These are phyloP conservation scores for Himantopus leucocephalus DNA, from an alignment of 2,113 vertebrate species.

Conservation along the genomic window DNA sequence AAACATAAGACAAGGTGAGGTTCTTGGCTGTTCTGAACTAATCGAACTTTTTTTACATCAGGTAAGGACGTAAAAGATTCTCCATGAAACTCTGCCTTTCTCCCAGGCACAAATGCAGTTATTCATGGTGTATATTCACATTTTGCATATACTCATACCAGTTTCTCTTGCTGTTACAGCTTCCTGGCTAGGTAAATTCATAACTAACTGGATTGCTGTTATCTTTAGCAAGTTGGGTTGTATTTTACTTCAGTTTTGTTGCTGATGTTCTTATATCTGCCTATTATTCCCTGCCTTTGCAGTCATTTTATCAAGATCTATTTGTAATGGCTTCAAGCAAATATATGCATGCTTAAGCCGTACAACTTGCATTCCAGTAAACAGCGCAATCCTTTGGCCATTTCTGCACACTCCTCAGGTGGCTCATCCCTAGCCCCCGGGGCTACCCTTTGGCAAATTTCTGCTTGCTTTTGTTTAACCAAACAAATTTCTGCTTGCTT, in stretches of 20 bases:
- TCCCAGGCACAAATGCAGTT: not conserved
- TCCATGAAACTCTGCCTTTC: not conserved
- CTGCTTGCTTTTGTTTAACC: not conserved
- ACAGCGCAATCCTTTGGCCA: not conserved
- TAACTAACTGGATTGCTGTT: not conserved
- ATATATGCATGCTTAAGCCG: not conserved
- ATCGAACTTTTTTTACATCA: not conserved
- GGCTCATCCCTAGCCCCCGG: not conserved
- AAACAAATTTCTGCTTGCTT: not conserved
- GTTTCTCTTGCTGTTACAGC: not conserved
- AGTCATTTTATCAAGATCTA: not conserved
- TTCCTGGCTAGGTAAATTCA: not conserved
- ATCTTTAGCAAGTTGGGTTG: not conserved
- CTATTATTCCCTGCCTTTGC: not conserved
- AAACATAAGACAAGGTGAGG: not conserved
- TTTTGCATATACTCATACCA: not conserved
- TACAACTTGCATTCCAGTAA: not conserved
- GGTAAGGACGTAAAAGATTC: not conserved
- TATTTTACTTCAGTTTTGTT: not conserved
- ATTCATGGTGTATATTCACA: fast-evolving
- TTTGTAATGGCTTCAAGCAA: not conserved
- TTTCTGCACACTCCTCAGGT: not conserved
- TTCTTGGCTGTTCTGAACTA: not conserved
- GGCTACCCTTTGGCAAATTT: not conserved
- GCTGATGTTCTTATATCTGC: not conserved